phyloP scores from a whole-genome alignment of 2,113 vertebrate species.

The Sigmodon hispidus region DNA sequence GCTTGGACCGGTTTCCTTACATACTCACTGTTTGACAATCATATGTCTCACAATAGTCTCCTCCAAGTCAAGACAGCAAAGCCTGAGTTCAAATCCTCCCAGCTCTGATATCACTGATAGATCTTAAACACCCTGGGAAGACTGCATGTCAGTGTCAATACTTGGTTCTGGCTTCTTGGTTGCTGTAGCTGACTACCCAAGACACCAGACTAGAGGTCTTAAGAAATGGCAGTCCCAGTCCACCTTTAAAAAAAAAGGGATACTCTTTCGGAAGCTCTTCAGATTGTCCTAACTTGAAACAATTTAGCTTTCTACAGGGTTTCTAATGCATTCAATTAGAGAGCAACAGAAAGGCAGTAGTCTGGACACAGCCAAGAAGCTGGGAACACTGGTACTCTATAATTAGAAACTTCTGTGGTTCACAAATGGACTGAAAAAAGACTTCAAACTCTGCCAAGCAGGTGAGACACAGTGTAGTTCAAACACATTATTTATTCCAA shows the following conservation, averaged over 20 bases:
- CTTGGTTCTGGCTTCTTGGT: neutral
- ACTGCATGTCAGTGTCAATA: neutral
- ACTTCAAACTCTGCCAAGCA: slow-evolving; percentile 8
- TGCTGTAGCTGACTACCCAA: neutral
- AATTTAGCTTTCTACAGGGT: slow-evolving; percentile 27
- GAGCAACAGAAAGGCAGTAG: neutral
- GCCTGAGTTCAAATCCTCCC: neutral
- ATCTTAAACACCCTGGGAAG: neutral
- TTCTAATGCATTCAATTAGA: neutral
- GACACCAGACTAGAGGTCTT: neutral
- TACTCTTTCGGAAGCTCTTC: neutral
- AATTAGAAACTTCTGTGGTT: neutral
- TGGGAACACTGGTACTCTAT: neutral
- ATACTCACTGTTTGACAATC: neutral
- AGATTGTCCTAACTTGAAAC: neutral
- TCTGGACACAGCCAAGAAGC: too few relatives aligned
- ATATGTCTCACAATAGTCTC: too few relatives aligned
- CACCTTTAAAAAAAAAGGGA: neutral
- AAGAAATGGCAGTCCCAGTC: neutral
- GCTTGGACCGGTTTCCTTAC: neutral
- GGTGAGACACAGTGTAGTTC: slow-evolving; percentile 13
- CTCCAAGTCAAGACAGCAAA: neutral
- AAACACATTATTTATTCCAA: slow-evolving; percentile 82
- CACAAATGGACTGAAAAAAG: neutral
- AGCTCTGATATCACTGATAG: neutral